Base-by-base conservation (phyloP, 2,797 vertebrate genomes). In the Schizopygopsis pylzovi region DNA sequence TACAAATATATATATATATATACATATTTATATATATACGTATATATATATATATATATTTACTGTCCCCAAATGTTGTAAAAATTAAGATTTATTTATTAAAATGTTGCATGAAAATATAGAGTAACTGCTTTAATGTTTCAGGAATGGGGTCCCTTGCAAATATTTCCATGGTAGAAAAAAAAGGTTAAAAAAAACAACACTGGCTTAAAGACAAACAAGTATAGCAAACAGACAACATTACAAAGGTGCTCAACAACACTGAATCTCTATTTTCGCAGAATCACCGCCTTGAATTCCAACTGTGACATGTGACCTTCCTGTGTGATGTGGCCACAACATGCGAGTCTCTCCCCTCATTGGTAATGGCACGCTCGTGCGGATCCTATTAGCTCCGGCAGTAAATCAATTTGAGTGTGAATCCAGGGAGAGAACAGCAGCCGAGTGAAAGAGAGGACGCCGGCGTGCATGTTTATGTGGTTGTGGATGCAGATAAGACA, bases 371-470 rank as follows among this genome's bases (percentile, higher is more conserved):
- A 83, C 7, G 43, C 82, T 76, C 67, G 72, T 63, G 33, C 10
- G 10, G 61, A 84, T 84, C 59, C 72, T 84, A 84, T 84, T 68
- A 84, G 61, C 73, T 84, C 59, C 61, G 67, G 82, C 61, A 67
- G 82, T 84, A 84, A 84, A 84, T 84, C 82, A 84, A 84, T 84
- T 67, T 84, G 82, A 67, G 72, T 67, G 82, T 84, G 82, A 84
- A 84, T 84, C 72, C 45, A 52, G 45, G 5, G 72, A 83, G 82
- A 77, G 82, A 77, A 75, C 61, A 77, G 22, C 28, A 67, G 43
- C 25, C 20, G 12, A n/a, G 43, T 65, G 71, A 75, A 63, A 25
- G 56, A 41, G 4, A 25, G 72, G 61, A 84, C 25, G 73, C 45
- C 1, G 9, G 43, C 22, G 22, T 54, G 82, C 82, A 77, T 84